A percentile compares a stretch with the other conserved stretches of the same genome.
Conservation (phyloP, 2,113 vertebrate genomes). For the Butastur rufipennis region DNA sequence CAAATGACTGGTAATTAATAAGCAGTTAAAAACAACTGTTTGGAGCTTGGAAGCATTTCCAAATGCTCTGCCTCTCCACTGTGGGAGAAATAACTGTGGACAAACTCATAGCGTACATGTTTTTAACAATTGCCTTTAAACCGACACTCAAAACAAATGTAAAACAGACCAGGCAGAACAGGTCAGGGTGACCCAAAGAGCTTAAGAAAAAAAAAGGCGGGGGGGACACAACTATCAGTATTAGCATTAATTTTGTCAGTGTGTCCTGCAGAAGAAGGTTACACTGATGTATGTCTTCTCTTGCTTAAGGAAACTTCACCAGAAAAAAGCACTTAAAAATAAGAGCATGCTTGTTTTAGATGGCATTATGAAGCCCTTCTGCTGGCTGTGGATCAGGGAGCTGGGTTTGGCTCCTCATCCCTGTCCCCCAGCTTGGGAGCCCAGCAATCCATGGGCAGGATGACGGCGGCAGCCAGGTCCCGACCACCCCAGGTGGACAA, state of each 20-base stretch:
- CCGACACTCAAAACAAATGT: constrained; percentile 74
- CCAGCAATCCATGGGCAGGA: not conserved
- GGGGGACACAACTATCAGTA: not conserved
- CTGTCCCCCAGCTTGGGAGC: fast-evolving
- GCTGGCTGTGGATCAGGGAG: not conserved
- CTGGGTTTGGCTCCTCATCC: not conserved
- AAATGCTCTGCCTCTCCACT: constrained; percentile 19
- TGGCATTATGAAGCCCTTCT: not conserved
- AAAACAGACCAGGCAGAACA: constrained; percentile 72
- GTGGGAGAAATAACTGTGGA: constrained; percentile 45
- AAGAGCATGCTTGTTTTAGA: not conserved
- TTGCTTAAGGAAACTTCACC: constrained; percentile 41
- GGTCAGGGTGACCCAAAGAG: constrained; percentile 73
- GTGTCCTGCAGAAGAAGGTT: constrained; percentile 52
- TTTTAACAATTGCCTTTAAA: constrained; percentile 71
- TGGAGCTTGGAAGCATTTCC: constrained; percentile 3
- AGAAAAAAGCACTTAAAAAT: constrained; percentile 3
- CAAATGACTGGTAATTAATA: not conserved
- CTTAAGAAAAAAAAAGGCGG: not conserved
- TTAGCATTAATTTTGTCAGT: constrained; percentile 62
- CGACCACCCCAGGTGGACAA: not conserved
- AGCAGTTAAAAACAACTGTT: constrained; percentile 12
- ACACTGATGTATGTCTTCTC: constrained; percentile 9
- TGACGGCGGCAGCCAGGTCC: fast-evolving
- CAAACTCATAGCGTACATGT: constrained; percentile 58